Conservation (phyloP, 2,113 vertebrate genomes). For the Dicerorhinus sumatrensis region DNA sequence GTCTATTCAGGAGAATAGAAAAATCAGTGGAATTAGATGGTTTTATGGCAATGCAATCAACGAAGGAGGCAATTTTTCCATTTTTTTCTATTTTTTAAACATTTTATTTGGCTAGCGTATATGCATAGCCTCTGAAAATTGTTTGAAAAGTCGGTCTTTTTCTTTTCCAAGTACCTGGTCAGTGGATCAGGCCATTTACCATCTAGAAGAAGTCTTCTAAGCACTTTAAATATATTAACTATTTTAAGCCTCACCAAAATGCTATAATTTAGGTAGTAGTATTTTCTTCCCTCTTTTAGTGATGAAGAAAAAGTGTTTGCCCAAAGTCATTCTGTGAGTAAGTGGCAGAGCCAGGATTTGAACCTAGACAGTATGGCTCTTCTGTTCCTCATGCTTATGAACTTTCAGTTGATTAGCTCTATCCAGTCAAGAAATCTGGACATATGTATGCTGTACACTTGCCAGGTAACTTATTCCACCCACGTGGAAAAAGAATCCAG, state of each 20-base stretch:
- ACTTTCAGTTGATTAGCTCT: background rate
- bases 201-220: background rate
- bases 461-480: background rate
- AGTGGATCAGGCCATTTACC: background rate
- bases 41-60: conserved; percentile 62
- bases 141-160: background rate
- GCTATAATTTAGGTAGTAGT: background rate
- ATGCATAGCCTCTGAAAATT: background rate
- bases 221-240: background rate
- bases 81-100: conserved; percentile 71
- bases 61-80: background rate
- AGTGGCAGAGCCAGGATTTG: background rate
- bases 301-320: background rate
- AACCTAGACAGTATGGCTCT: background rate
- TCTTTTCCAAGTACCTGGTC: background rate
- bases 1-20: conserved; percentile 65
- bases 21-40: conserved; percentile 72
- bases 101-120: conserved; percentile 59
- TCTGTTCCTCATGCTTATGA: background rate
- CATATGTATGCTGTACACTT: background rate
- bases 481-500: background rate
- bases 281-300: background rate
- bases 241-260: background rate
- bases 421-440: background rate
- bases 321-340: background rate